Percentiles rank a stretch among this genome's conserved stretches.
phyloP scores from a whole-genome alignment of 2,113 vertebrate species.

The Esox niger region DNA sequence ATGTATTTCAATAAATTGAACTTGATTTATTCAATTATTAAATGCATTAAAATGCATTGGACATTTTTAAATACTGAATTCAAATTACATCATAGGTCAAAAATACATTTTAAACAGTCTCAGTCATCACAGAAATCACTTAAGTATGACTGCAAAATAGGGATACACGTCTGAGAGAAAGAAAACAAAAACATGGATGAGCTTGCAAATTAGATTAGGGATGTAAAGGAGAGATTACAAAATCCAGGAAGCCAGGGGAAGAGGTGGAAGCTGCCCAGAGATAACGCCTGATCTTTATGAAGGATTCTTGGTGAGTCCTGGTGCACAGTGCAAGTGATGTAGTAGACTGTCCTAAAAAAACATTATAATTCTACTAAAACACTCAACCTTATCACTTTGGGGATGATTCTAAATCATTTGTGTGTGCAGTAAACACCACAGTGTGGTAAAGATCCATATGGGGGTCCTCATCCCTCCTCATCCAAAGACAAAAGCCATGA shows the following conservation, averaged over 20 bases:
- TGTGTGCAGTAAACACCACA: not conserved
- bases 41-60: no score
- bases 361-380: not conserved
- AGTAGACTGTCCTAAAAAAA: not conserved
- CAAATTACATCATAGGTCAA: no score
- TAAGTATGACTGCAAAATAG: no score
- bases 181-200: not conserved
- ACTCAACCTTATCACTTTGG: not conserved
- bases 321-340: not conserved
- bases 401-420: not conserved
- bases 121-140: no score
- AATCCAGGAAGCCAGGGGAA: no score
- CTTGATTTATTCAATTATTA: no score
- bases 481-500: conserved; percentile 7
- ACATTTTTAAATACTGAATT: no score
- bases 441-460: not conserved
- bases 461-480: conserved; percentile 9
- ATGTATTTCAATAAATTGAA: no score
- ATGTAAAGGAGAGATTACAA: conserved; percentile 6
- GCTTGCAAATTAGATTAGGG: conserved; percentile 4
- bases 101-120: no score
- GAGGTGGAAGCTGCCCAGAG: not conserved
- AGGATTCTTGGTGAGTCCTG: not conserved
- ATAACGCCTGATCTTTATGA: not conserved
- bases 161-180: no score